Conservation (phyloP, 2,113 vertebrate species). For the Gasterosteus nipponicus region DNA sequence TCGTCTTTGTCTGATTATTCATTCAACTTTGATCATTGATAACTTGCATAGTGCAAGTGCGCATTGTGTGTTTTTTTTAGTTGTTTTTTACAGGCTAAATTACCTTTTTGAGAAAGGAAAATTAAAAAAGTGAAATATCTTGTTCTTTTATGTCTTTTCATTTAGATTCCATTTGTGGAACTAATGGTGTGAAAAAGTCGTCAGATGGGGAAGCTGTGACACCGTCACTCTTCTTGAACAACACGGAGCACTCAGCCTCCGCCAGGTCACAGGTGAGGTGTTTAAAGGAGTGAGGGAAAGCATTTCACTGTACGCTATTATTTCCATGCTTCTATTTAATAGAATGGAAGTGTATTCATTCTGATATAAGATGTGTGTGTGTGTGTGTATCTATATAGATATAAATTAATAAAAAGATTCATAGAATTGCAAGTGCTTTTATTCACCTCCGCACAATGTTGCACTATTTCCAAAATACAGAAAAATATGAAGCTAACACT, state of each 20-base stretch:
- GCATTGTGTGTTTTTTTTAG: neutral
- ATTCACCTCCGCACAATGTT: neutral
- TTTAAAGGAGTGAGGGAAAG: neutral
- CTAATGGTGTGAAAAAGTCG: constrained; percentile 90
- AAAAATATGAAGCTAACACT: neutral
- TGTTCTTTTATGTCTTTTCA: neutral
- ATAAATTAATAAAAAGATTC: no score
- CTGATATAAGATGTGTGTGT: neutral
- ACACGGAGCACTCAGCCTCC: constrained; percentile 72
- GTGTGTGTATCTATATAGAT: no score
- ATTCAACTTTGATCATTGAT: neutral
- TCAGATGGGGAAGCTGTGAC: constrained; percentile 78
- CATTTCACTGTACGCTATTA: neutral
- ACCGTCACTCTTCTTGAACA: constrained; percentile 79
- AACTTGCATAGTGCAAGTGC: neutral
- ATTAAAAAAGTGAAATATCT: neutral
- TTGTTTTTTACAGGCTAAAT: neutral
- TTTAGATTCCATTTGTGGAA: constrained; percentile 89
- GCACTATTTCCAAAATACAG: neutral
- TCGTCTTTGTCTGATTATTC: neutral
- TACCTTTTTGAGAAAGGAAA: neutral
- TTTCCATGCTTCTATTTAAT: neutral
- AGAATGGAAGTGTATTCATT: neutral
- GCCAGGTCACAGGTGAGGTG: constrained; percentile 76
- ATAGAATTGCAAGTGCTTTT: no score